Base-by-base conservation (phyloP, 2,113 vertebrate species). In the Megaceryle maxima region DNA sequence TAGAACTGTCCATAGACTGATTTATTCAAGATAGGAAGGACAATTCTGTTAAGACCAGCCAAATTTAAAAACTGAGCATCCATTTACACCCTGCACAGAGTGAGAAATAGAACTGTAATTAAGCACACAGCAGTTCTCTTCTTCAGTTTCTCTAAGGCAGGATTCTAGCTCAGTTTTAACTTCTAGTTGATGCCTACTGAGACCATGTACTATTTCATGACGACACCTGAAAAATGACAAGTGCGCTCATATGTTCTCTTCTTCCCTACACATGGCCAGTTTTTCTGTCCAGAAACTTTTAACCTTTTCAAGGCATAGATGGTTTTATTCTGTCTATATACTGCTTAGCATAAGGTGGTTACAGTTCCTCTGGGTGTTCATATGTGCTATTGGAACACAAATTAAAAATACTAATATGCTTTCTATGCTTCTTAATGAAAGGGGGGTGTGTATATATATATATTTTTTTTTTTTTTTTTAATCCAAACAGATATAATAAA, bases 21-120 rank as follows among this genome's bases (percentile, higher is more conserved):
- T 92, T 88, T 94, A 92, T 88, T 95, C 90, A 90, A 93, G 92
- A 93, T 88, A 95, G 48, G 85, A 90, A 83, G 78, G 94, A 70
- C 85, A 86, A 90, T 93, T 85, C 25, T 37, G 72, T 78, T 60
- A 88, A 88, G 79, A 74, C 29, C 55, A 72, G 79, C 64, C 90
- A 64, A 37, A 35, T 83, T 35, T 70, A 87, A 92, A 90, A 94
- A 64, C 73, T 44, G 60, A 87, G 90, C 83, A 68, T 62, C 43
- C 2, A 4, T 53, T 81, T 74, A 69, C 0, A 0, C 56, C 68
- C 78, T 46, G 68, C 82, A 51, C 16, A 13, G 22, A 50, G 51
- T 43, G 76, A 57, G 84, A 91, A 56, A 62, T 2, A 92, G 39
- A 83, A 81, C 39, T 51, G 87, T 46, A 83, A 91, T 62, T 50